These are phyloP conservation scores for Calycopis cecrops DNA, from an alignment of 1,140 invertebrate genomes.

Conservation along the genomic window DNA sequence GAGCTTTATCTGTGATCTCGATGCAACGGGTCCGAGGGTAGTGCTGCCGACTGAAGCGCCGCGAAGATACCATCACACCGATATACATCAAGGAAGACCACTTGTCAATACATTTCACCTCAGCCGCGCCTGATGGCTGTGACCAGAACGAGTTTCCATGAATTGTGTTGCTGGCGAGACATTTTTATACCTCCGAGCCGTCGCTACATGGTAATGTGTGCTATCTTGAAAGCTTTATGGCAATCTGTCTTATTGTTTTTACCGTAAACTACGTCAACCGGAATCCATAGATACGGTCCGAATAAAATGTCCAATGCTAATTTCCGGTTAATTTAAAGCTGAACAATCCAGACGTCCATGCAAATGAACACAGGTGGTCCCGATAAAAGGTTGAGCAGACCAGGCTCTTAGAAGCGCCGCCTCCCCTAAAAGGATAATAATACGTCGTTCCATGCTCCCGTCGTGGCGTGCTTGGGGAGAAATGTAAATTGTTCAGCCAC, in stretches of 20 bases:
- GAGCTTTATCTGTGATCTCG: constrained; percentile 64
- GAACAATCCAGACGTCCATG: constrained; percentile 70
- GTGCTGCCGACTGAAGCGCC: constrained; percentile 66
- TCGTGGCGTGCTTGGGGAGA: constrained; percentile 51
- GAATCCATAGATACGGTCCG: constrained; percentile 19
- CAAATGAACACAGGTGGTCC: constrained; percentile 68
- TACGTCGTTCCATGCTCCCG: constrained; percentile 63
- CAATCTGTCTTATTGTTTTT: constrained; percentile 24
- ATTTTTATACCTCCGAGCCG: constrained; percentile 59
- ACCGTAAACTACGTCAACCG: constrained; percentile 9
- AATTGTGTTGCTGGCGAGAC: constrained; percentile 59
- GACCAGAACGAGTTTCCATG: constrained; percentile 60
- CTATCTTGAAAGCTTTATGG: constrained; percentile 39
- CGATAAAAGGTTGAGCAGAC: constrained; percentile 63
- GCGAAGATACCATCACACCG: constrained; percentile 65
- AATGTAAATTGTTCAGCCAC: constrained; percentile 67
- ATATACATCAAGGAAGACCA: constrained; percentile 73
- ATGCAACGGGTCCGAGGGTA: constrained; percentile 54
- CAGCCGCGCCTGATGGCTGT: constrained; percentile 51
- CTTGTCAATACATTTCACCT: constrained; percentile 72
- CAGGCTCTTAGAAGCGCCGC: constrained; percentile 62
- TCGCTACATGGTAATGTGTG: constrained; percentile 56
- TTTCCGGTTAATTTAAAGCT: constrained; percentile 51
- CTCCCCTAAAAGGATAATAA: constrained; percentile 73
- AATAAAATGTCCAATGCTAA: constrained; percentile 53